Conservation (phyloP, 2,888 invertebrate genomes). For the Nemotelus pantherinus region DNA sequence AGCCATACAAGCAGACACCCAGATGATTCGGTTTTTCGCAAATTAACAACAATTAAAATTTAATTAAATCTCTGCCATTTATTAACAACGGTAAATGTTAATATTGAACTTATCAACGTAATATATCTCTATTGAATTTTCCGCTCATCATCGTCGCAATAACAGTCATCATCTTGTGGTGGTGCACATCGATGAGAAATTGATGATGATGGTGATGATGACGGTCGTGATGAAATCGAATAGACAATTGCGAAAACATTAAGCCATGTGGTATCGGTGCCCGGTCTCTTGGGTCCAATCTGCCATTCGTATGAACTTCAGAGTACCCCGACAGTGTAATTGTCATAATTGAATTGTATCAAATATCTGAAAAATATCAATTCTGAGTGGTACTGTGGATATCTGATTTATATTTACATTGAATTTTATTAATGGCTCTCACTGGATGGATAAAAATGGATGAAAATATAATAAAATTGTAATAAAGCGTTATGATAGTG, state of each 20-base stretch:
- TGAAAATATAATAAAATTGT: too few relatives aligned
- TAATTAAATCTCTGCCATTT: conserved; percentile 22
- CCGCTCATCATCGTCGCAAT: background rate
- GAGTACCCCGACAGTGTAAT: background rate
- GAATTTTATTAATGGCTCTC: too few relatives aligned
- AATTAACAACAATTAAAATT: conserved; percentile 36
- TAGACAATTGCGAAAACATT: background rate
- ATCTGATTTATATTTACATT: too few relatives aligned
- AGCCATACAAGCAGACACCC: background rate
- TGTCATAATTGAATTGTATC: conserved; percentile 7
- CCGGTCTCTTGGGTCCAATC: background rate
- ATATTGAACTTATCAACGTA: conserved; percentile 26
- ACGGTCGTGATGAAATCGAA: background rate
- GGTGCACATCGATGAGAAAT: too few relatives aligned
- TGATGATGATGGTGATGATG: background rate
- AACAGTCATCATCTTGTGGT: background rate
- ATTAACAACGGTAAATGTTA: conserved; percentile 29
- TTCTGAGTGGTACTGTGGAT: too few relatives aligned
- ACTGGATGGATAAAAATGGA: too few relatives aligned
- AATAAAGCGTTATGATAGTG: too few relatives aligned
- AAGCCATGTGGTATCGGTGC: background rate
- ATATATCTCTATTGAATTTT: conserved; percentile 33
- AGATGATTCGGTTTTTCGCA: background rate
- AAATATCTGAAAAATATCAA: background rate
- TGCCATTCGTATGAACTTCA: background rate